These are phyloP conservation scores for Xerus rutilus DNA, from an alignment of 2,797 vertebrate genomes.

Conservation along the genomic window DNA sequence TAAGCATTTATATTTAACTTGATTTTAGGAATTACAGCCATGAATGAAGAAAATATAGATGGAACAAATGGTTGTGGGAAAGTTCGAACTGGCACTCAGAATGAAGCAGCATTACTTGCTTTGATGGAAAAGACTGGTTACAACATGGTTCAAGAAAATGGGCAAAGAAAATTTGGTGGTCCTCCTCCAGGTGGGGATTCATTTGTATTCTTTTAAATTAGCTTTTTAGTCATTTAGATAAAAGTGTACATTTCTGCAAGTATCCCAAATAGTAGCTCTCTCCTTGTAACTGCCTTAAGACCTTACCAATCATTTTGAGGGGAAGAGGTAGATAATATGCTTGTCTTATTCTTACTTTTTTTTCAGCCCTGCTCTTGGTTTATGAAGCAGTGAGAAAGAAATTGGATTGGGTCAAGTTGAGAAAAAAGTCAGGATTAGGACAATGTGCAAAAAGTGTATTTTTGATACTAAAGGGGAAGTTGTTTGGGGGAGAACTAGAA, in stretches of 20 bases:
- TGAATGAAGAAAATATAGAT: constrained; percentile 87
- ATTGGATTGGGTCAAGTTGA: background rate
- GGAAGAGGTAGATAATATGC: background rate
- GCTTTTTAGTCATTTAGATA: constrained; percentile 27
- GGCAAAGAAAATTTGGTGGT: constrained; percentile 97
- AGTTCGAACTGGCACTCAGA: constrained; percentile 86
- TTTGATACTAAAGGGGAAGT: background rate
- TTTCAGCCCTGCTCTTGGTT: background rate
- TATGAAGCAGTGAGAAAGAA: constrained; percentile 56
- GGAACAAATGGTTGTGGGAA: constrained; percentile 84
- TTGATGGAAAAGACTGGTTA: constrained; percentile 96
- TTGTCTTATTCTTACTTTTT: background rate
- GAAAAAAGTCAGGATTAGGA: constrained; percentile 29
- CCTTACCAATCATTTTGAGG: background rate
- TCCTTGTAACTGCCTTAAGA: background rate
- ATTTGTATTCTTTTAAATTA: constrained; percentile 29
- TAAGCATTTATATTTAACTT: constrained; percentile 40
- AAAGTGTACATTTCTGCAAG: background rate
- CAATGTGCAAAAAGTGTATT: background rate
- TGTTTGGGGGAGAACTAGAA: background rate
- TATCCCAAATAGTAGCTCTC: background rate
- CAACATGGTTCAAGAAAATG: constrained; percentile 96
- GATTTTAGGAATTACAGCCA: constrained; percentile 85
- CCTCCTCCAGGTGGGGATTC: constrained; percentile 94
- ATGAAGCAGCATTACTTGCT: constrained; percentile 92